Evolutionary conservation across 2,113 vertebrate genomes (phyloP).

Genomic region (Dasyprocta punctata): DNA sequence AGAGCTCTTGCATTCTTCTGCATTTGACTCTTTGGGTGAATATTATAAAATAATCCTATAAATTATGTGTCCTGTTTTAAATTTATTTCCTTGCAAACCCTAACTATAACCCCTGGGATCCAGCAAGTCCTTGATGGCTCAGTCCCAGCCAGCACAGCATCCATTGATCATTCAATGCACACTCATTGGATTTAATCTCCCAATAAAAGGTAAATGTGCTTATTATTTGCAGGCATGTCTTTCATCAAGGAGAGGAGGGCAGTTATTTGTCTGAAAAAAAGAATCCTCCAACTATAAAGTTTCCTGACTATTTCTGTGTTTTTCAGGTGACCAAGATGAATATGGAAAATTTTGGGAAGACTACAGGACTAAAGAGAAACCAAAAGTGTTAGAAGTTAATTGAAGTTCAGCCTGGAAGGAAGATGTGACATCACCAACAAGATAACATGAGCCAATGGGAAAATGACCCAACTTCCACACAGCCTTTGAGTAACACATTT

Average conservation of each 20-base stretch:
- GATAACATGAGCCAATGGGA: slow-evolving; percentile 32
- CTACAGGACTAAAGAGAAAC: neutral
- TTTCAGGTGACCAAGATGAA: slow-evolving; percentile 9
- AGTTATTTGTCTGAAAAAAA: neutral
- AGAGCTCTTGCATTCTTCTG: neutral
- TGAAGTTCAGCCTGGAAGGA: slow-evolving; percentile 36
- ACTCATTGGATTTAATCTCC: neutral
- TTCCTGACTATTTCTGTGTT: neutral
- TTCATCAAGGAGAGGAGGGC: neutral
- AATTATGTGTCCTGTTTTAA: neutral
- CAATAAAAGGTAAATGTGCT: neutral
- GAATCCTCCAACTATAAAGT: neutral
- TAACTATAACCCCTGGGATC: neutral
- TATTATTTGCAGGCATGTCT: neutral
- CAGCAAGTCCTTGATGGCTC: neutral
- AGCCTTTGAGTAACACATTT: too few species aligned
- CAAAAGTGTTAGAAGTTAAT: slow-evolving; percentile 38
- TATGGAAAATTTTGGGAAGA: neutral
- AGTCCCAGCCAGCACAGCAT: too few species aligned
- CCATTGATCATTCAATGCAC: neutral
- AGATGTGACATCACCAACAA: neutral
- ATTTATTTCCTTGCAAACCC: neutral
- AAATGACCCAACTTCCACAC: neutral
- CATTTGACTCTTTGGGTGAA: neutral
- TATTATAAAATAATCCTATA: neutral